These are phyloP conservation scores for Cryptotermes secundus DNA, from an alignment of 1,140 invertebrate genomes.

Conservation along the genomic window DNA sequence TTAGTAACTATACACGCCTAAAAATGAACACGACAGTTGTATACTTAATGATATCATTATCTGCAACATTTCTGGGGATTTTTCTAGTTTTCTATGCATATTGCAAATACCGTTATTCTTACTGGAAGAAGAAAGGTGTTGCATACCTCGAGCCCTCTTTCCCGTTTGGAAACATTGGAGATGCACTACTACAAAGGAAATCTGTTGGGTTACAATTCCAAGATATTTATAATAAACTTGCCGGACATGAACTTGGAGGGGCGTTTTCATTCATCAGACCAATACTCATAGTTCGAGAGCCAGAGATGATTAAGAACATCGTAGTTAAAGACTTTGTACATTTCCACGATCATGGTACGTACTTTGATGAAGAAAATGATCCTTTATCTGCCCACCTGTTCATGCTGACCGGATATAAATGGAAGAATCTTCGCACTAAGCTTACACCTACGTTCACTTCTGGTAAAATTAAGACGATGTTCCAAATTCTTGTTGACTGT, in stretches of 20 bases:
- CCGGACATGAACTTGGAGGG: not conserved
- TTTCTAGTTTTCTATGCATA: conserved; percentile 37
- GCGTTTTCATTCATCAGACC: conserved; percentile 40
- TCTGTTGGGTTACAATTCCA: conserved; percentile 34
- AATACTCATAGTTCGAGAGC: conserved; percentile 43
- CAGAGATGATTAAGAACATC: conserved; percentile 42
- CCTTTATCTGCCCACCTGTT: conserved; percentile 40
- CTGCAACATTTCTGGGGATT: not conserved
- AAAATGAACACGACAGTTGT: not conserved
- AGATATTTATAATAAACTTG: conserved; percentile 24
- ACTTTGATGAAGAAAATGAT: conserved; percentile 38
- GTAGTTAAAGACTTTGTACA: conserved; percentile 49
- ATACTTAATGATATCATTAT: not conserved
- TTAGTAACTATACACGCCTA: not conserved
- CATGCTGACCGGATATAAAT: conserved; percentile 41
- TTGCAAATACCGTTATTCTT: conserved; percentile 41
- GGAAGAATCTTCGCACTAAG: conserved; percentile 48
- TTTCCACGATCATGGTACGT: conserved; percentile 50
- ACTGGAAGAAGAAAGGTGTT: conserved; percentile 49
- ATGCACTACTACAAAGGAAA: not conserved
- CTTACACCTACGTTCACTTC: conserved; percentile 52
- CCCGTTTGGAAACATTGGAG: conserved; percentile 45
- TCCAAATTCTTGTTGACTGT: conserved; percentile 45
- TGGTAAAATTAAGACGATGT: conserved; percentile 54
- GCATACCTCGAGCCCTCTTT: conserved; percentile 44